phyloP scores from a whole-genome alignment of 1,140 invertebrate genomes.

The Diorhabda carinulata region DNA sequence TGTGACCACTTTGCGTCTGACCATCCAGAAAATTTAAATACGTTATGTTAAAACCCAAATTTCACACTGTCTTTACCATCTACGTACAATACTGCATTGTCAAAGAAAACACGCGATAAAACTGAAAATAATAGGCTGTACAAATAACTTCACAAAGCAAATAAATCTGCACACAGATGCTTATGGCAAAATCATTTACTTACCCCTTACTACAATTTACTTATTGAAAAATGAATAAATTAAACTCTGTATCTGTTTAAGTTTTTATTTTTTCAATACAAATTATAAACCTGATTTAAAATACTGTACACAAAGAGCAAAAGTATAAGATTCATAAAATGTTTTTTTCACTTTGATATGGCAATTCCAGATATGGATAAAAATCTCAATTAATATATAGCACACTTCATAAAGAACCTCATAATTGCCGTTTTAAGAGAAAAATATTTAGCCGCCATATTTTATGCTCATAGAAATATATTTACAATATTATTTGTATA shows the following conservation, averaged over 20 bases:
- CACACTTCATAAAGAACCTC: constrained; percentile 39
- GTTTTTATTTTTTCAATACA: constrained; percentile 62
- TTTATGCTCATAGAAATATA: constrained; percentile 39
- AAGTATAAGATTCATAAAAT: constrained; percentile 48
- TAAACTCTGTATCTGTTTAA: constrained; percentile 47
- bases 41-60: too few species aligned
- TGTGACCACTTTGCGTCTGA: too few species aligned
- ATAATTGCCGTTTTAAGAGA: constrained; percentile 29
- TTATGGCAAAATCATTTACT: too few species aligned
- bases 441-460: constrained; percentile 43
- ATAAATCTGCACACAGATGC: too few species aligned
- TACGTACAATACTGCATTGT: too few species aligned
- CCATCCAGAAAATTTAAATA: too few species aligned
- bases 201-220: too few species aligned
- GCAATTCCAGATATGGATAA: constrained; percentile 59
- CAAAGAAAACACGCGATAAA: too few species aligned
- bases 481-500: constrained; percentile 35
- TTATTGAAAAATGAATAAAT: too few species aligned
- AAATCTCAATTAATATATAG: constrained; percentile 42
- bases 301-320: constrained; percentile 64
- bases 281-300: constrained; percentile 67
- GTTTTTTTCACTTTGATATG: constrained; percentile 53
- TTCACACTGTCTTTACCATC: too few species aligned
- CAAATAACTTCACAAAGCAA: too few species aligned
- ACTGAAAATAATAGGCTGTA: too few species aligned